phyloP scores from a whole-genome alignment of 92 coral and sea anemone species.

The Phenganax subtilis region DNA sequence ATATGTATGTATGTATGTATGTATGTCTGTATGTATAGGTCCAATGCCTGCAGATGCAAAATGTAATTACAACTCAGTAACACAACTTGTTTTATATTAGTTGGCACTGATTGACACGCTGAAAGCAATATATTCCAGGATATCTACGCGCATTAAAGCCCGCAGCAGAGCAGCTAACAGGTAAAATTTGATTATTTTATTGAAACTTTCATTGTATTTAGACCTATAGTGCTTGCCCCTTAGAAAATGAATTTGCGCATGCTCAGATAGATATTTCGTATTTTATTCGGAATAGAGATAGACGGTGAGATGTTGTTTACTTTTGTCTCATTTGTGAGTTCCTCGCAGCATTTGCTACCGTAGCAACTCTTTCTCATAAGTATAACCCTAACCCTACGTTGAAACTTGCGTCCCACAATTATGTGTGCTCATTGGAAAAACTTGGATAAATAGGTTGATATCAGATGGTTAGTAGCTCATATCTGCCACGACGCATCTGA shows the following conservation, averaged over 20 bases:
- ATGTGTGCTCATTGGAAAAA: background rate
- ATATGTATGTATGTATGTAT: background rate
- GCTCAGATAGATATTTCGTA: background rate
- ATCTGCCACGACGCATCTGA: conserved; percentile 41
- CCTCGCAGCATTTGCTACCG: background rate
- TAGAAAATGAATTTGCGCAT: conserved; percentile 25
- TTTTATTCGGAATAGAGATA: background rate
- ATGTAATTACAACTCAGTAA: no score
- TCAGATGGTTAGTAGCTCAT: conserved; percentile 4
- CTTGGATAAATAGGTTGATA: background rate
- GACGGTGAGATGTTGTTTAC: no score
- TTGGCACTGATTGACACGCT: conserved; percentile 66
- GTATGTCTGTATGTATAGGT: background rate
- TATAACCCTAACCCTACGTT: background rate
- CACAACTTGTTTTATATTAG: conserved; percentile 20
- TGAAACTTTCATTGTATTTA: background rate
- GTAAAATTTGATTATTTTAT: conserved; percentile 37
- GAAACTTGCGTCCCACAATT: conserved; percentile 17
- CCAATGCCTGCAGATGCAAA: no score
- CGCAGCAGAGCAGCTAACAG: conserved; percentile 90
- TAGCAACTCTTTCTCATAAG: background rate
- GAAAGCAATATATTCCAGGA: conserved; percentile 60
- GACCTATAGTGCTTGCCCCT: background rate
- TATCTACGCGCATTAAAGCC: conserved; percentile 63
- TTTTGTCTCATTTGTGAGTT: background rate